Conservation (phyloP, 2,888 invertebrate species). For the Dendrolimus pini region DNA sequence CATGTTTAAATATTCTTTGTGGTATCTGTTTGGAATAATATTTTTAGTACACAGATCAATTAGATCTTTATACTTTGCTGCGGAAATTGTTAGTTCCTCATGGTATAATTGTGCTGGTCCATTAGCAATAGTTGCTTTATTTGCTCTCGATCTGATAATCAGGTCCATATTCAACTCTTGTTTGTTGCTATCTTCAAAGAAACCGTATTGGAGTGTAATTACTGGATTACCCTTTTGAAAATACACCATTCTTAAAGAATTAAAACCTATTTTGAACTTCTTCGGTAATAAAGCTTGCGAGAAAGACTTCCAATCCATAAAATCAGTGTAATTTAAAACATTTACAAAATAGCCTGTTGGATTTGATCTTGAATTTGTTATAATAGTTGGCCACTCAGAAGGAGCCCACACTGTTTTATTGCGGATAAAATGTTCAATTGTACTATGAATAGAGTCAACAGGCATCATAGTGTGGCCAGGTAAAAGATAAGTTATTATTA, state of each 20-base stretch:
- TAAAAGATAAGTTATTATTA: slow-evolving; percentile 4
- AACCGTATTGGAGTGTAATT: too few relatives aligned
- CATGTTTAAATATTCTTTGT: too few relatives aligned
- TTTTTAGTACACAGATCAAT: too few relatives aligned
- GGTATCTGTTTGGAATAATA: too few relatives aligned
- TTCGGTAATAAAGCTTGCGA: slow-evolving; percentile 1
- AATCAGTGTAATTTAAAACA: background rate
- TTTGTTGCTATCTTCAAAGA: too few relatives aligned
- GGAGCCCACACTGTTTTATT: slow-evolving; percentile 8
- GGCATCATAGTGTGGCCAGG: slow-evolving; percentile 4
- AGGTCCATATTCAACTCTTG: too few relatives aligned
- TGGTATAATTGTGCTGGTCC: too few relatives aligned
- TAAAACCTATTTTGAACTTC: slow-evolving; percentile 8
- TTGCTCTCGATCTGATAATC: too few relatives aligned
- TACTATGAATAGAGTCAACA: slow-evolving; percentile 2
- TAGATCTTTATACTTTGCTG: too few relatives aligned
- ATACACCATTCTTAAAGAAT: slow-evolving; percentile 9
- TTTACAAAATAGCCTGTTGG: too few relatives aligned
- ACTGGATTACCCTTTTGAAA: slow-evolving; percentile 4
- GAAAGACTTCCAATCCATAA: slow-evolving; percentile 1
- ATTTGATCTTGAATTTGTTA: slow-evolving; percentile 1
- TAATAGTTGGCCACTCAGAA: slow-evolving; percentile 9
- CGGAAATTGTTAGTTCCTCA: too few relatives aligned
- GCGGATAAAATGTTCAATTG: slow-evolving; percentile 5
- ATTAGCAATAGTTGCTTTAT: too few relatives aligned